These are phyloP conservation scores for Morone chrysops DNA, from an alignment of 2,113 vertebrate genomes.

Conservation along the genomic window DNA sequence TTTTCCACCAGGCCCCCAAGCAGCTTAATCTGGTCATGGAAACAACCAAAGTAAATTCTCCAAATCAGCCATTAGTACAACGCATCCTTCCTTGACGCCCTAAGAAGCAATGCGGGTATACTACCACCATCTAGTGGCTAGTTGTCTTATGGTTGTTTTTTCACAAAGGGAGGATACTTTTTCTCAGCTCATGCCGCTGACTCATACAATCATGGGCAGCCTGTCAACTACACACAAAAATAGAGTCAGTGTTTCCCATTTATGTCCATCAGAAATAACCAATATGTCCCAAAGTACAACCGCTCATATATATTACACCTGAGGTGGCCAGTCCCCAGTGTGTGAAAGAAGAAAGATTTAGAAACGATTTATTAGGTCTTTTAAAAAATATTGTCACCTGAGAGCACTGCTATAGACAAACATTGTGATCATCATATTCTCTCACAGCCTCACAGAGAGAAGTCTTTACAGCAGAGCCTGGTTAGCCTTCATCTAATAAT, in stretches of 20 bases:
- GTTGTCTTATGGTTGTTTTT: background rate
- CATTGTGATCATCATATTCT: background rate
- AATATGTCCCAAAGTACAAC: background rate
- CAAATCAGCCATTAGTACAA: background rate
- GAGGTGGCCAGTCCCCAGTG: background rate
- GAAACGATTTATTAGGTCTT: too few relatives aligned
- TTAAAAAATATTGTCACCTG: background rate
- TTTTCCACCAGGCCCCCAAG: background rate
- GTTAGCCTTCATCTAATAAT: constrained; percentile 24
- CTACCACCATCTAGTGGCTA: constrained; percentile 57
- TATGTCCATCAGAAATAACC: constrained; percentile 2
- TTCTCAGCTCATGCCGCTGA: constrained; percentile 2
- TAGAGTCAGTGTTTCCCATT: background rate
- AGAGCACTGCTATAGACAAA: background rate
- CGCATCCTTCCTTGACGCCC: background rate
- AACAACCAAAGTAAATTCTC: constrained; percentile 13
- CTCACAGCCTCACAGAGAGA: background rate
- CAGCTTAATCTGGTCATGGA: background rate
- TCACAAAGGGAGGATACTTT: background rate
- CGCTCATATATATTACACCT: background rate
- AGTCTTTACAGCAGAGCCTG: background rate
- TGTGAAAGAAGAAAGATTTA: background rate
- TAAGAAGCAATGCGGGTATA: background rate
- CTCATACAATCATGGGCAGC: constrained; percentile 15
- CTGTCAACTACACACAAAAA: background rate